Evolutionary conservation across 2,888 invertebrate species (phyloP).

Genomic region (Furcula furcula): DNA sequence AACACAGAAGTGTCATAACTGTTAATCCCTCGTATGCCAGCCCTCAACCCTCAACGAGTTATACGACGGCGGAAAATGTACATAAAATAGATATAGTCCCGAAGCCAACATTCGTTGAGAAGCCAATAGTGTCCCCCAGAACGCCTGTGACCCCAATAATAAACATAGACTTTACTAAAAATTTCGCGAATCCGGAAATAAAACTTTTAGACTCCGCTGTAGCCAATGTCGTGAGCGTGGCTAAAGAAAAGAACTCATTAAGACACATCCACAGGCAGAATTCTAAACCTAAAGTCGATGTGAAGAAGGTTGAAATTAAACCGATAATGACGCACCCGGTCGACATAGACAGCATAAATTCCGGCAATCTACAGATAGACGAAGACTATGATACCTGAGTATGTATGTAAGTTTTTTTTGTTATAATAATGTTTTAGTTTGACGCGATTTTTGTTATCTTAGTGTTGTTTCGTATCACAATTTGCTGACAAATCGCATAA

Average conservation of each 20-base stretch:
- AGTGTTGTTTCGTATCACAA: too few species aligned
- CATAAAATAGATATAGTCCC: constrained; percentile 41
- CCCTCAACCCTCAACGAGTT: constrained; percentile 70
- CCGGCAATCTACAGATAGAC: constrained; percentile 71
- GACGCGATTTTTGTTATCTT: constrained; percentile 39
- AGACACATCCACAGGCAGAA: constrained; percentile 51
- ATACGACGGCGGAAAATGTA: constrained; percentile 44
- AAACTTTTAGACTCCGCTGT: constrained; percentile 58
- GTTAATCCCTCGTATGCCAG: constrained; percentile 62
- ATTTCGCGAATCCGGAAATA: constrained; percentile 61
- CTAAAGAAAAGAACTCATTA: constrained; percentile 36
- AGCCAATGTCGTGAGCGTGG: constrained; percentile 40
- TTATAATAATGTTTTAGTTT: constrained; percentile 39
- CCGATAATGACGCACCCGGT: constrained; percentile 38
- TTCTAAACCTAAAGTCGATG: constrained; percentile 52
- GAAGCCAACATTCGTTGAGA: constrained; percentile 1
- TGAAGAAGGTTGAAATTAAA: constrained; percentile 49
- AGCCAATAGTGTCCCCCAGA: constrained; percentile 22
- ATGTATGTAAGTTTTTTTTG: constrained; percentile 44
- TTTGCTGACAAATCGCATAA: too few species aligned
- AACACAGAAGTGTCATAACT: constrained; percentile 63
- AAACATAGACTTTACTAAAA: constrained; percentile 72
- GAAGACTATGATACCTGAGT: constrained; percentile 81
- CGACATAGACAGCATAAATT: constrained; percentile 62
- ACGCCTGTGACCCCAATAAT: constrained; percentile 60